Evolutionary conservation across 2,113 vertebrate genomes (phyloP).

Genomic region (Corythornis madagascariensis): DNA sequence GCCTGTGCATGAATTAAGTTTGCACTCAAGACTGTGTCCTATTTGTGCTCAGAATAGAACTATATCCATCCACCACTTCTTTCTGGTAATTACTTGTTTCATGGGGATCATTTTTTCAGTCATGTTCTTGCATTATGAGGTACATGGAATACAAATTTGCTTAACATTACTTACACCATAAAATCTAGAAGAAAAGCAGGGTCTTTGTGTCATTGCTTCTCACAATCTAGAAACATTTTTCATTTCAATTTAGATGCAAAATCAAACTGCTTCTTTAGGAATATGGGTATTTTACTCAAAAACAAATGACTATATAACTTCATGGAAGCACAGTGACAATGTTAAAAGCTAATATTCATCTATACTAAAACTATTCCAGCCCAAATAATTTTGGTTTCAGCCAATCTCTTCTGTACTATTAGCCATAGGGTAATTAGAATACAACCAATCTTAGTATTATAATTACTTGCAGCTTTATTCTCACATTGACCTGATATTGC

Average conservation of each 20-base stretch:
- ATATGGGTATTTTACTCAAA: not conserved
- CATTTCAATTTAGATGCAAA: not conserved
- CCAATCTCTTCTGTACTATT: not conserved
- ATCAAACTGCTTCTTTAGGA: not conserved
- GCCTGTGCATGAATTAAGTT: not conserved
- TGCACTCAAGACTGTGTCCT: not conserved
- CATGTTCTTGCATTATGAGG: not conserved
- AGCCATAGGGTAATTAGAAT: slow-evolving; percentile 50
- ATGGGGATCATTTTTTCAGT: not conserved
- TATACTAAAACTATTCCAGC: not conserved
- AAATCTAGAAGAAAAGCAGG: not conserved
- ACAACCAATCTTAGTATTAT: slow-evolving; percentile 45
- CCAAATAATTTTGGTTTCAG: slow-evolving; percentile 36
- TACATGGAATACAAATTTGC: not conserved
- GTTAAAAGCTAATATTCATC: not conserved
- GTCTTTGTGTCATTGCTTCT: not conserved
- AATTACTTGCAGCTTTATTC: slow-evolving; percentile 63
- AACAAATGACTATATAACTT: not conserved
- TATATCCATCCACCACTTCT: not conserved
- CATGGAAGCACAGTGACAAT: not conserved
- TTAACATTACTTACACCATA: not conserved
- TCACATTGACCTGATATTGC: slow-evolving; percentile 45
- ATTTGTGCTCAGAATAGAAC: not conserved
- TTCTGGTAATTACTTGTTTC: not conserved
- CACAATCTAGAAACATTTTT: not conserved